Evolutionary conservation across 2,888 invertebrate species (phyloP).

Genomic region (Scaptomyza cyrtandrae): DNA sequence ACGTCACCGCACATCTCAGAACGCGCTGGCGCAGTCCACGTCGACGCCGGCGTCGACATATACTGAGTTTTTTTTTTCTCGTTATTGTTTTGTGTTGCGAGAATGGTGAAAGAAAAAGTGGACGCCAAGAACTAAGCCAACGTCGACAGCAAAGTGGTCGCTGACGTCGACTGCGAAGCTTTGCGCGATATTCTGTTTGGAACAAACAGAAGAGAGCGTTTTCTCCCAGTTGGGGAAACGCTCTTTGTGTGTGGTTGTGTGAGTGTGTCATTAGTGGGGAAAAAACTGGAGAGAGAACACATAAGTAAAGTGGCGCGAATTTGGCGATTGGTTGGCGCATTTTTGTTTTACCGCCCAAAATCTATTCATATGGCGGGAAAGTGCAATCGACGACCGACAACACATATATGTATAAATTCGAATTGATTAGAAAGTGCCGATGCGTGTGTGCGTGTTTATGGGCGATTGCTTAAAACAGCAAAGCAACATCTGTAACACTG

Average conservation of each 20-base stretch:
- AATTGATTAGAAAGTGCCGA: conserved; percentile 46
- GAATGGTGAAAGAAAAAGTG: conserved; percentile 67
- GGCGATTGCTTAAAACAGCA: conserved; percentile 1
- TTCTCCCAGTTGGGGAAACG: conserved; percentile 50
- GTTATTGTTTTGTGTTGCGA: conserved; percentile 33
- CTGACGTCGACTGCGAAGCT: conserved; percentile 22
- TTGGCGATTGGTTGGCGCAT: conserved; percentile 77
- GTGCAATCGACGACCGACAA: conserved; percentile 68
- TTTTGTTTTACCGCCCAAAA: conserved; percentile 78
- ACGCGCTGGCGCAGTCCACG: conserved; percentile 17
- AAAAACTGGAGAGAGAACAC: conserved; percentile 54
- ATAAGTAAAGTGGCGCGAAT: conserved; percentile 74
- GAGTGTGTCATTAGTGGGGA: conserved; percentile 50
- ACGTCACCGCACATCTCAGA: conserved; percentile 54
- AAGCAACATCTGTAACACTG: background rate
- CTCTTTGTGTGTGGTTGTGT: conserved; percentile 17
- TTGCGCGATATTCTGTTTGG: conserved; percentile 67
- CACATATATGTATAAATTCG: conserved; percentile 13
- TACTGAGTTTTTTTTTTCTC: conserved; percentile 36
- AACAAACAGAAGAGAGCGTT: conserved; percentile 68
- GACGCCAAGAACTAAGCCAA: conserved; percentile 25
- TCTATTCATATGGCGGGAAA: conserved; percentile 73
- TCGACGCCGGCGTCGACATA: conserved; percentile 9
- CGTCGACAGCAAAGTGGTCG: conserved; percentile 16
- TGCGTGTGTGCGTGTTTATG: background rate